Evolutionary conservation across 2,113 vertebrate genomes (phyloP).

Genomic region (Helogale parvula): DNA sequence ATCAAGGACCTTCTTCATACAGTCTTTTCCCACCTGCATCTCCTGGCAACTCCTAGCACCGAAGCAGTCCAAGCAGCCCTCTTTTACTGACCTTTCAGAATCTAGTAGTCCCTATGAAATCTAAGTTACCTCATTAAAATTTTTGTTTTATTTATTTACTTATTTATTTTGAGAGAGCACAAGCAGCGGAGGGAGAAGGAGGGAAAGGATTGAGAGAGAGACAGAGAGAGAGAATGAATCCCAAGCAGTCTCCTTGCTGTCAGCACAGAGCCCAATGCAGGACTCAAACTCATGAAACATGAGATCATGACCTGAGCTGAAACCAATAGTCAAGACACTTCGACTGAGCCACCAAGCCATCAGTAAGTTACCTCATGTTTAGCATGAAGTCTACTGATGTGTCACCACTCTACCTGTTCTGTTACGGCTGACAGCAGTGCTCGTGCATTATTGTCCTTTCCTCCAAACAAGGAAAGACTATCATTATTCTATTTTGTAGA

Average conservation of each 20-base stretch:
- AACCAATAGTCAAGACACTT: too few relatives aligned
- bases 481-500: background rate
- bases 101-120: background rate
- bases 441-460: background rate
- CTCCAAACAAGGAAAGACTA: background rate
- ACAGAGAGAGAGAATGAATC: too few relatives aligned
- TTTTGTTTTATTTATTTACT: too few relatives aligned
- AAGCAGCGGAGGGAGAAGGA: too few relatives aligned
- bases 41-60: background rate
- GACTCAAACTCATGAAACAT: too few relatives aligned
- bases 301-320: too few relatives aligned
- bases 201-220: too few relatives aligned
- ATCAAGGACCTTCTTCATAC: background rate
- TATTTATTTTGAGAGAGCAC: too few relatives aligned
- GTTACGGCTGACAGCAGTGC: background rate
- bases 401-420: background rate
- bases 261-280: too few relatives aligned
- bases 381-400: background rate
- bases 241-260: too few relatives aligned
- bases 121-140: background rate
- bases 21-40: background rate
- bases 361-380: background rate
- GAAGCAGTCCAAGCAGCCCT: background rate
- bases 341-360: too few relatives aligned
- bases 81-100: background rate